Percentiles rank a stretch among this genome's conserved stretches.
These are phyloP conservation scores for Lysandra coridon DNA, from an alignment of 2,888 invertebrate species.

Conservation along the genomic window DNA sequence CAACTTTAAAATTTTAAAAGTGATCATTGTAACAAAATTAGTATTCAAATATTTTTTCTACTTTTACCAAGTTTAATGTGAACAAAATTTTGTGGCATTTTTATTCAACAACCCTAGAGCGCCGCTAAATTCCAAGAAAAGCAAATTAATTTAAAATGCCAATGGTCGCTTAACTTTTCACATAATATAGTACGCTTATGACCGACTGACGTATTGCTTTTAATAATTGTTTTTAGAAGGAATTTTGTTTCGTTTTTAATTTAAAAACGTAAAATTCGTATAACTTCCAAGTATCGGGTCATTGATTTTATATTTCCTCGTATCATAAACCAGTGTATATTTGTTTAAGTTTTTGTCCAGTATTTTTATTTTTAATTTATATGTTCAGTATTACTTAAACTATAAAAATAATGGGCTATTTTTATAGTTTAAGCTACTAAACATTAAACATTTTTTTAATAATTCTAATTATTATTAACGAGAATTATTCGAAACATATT, in stretches of 20 bases:
- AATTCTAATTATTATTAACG: too few relatives aligned
- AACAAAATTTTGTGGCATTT: background rate
- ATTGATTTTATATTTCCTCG: background rate
- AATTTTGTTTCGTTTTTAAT: background rate
- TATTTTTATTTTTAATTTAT: too few relatives aligned
- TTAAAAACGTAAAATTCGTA: background rate
- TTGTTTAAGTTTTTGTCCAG: background rate
- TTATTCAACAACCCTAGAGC: background rate
- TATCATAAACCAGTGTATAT: background rate
- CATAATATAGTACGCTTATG: conserved; percentile 1
- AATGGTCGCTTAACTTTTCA: background rate
- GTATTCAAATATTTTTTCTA: too few relatives aligned
- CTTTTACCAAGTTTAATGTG: background rate
- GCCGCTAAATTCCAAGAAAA: background rate
- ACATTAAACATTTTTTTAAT: too few relatives aligned
- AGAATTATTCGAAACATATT: too few relatives aligned
- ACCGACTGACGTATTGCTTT: background rate
- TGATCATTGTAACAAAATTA: too few relatives aligned
- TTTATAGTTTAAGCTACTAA: too few relatives aligned
- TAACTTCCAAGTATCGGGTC: background rate
- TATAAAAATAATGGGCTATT: too few relatives aligned
- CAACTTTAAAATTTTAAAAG: too few relatives aligned
- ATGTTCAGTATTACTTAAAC: too few relatives aligned
- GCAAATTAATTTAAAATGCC: background rate
- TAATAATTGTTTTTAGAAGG: background rate